Base-by-base conservation (phyloP, 2,797 vertebrate species). In the Syncerus caffer region DNA sequence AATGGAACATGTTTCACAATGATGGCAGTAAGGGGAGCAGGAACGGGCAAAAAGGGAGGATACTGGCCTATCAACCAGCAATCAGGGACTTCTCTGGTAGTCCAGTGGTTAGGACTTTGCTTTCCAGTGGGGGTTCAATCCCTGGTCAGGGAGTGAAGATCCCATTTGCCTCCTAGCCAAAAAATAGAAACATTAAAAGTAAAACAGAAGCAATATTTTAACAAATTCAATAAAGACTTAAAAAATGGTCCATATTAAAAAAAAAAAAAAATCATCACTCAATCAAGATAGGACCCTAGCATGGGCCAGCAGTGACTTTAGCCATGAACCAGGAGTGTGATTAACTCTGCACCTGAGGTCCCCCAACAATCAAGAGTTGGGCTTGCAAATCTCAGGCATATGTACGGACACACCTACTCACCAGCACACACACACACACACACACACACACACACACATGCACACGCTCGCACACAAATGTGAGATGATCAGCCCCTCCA, bases 61-160 rank as follows among this genome's bases (percentile, higher is more conserved):
- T 9, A 12, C 0, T 5, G 14, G 19, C 4, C 25, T 6, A 1
- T 85, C 53, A 55, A 3, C 14, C 31, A 2, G 51, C 7, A 14
- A 4, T 71, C 64, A 42, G 23, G 38, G 71, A 76, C 71, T 42
- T 76, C 38, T 45, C 12, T 76, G 38, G 13, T 15, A 23, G 23
- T 27, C 38, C 71, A 27, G 71, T 25, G 71, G 71, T 15, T 76
- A 76, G 76, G 38, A 76, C 38, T 76, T 42, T 45, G 71, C 23
- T 15, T 42, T 27, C 71, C 38, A 74, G 23, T 76, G 13, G 0
- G 0, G 34, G 67, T 74, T 74, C 34, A 74, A 25, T 42, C 34
- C 34, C 34, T 42, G 38, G 34, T 45, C 71, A 76, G 38, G 38
- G 38, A 74, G 38, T 0, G 1, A 74, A 74, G 38, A 74, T 25